A percentile compares a stretch with the other conserved stretches of the same genome.
phyloP scores from a whole-genome alignment of 1,140 invertebrate genomes.

The Colletes latitarsis region DNA sequence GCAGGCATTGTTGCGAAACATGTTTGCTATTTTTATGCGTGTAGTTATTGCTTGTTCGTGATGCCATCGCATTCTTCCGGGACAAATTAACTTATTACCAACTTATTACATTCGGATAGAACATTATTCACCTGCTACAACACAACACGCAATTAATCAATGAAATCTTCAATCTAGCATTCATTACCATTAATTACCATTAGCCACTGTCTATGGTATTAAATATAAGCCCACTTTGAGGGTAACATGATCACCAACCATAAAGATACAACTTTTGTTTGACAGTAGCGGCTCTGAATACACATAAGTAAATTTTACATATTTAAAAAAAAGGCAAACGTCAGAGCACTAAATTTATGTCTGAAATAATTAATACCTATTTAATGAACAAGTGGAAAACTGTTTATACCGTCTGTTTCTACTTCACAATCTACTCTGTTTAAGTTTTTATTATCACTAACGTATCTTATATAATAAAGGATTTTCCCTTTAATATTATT shows the following conservation, averaged over 20 bases:
- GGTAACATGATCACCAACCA: constrained; percentile 4
- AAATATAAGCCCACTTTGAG: background rate
- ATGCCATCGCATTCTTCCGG: background rate
- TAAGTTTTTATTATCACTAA: too few relatives aligned
- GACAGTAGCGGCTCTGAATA: background rate
- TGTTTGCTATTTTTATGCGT: background rate
- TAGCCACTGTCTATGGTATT: constrained; percentile 1
- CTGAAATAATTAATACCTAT: background rate
- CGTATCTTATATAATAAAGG: too few relatives aligned
- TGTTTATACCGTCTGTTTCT: too few relatives aligned
- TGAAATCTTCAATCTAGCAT: constrained; percentile 14
- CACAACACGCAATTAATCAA: constrained; percentile 32
- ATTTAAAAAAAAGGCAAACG: background rate
- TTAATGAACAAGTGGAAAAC: too few relatives aligned
- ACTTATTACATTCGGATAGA: constrained; percentile 23
- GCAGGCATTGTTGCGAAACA: background rate
- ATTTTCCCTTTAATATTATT: too few relatives aligned
- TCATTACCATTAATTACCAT: constrained; percentile 38
- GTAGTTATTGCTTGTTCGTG: too few relatives aligned
- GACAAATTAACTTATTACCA: constrained; percentile 39
- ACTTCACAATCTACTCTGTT: too few relatives aligned
- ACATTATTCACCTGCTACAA: constrained; percentile 5
- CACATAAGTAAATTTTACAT: background rate
- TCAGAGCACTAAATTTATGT: background rate
- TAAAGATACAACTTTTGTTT: constrained; percentile 13